These are phyloP conservation scores for Hypanus sabinus DNA, from an alignment of 2,113 vertebrate species.

Conservation along the genomic window DNA sequence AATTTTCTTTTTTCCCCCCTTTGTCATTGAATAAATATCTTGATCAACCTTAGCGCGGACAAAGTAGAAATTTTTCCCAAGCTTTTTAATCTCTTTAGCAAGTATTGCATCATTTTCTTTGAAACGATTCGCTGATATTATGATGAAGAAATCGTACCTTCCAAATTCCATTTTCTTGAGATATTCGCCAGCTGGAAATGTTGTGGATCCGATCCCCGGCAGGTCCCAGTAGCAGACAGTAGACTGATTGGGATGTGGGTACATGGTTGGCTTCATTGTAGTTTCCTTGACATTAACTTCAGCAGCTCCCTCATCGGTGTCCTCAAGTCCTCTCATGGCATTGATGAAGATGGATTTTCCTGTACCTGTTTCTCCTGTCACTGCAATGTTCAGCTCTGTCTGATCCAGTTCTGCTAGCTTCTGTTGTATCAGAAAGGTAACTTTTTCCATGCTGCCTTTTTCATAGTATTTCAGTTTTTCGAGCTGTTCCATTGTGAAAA, in stretches of 20 bases:
- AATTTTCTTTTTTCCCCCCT: background rate
- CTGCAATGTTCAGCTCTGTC: background rate
- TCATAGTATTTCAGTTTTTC: slow-evolving; percentile 52
- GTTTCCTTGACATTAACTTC: slow-evolving; percentile 43
- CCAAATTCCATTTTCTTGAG: slow-evolving; percentile 35
- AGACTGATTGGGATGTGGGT: background rate
- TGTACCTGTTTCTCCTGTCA: background rate
- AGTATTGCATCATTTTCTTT: slow-evolving; percentile 46
- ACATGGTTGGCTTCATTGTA: slow-evolving; percentile 23
- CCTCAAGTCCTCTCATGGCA: background rate
- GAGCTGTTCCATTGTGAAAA: background rate
- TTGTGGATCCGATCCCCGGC: background rate
- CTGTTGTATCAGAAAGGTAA: slow-evolving; percentile 48
- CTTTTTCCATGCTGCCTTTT: slow-evolving; percentile 51
- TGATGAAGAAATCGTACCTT: slow-evolving; percentile 55
- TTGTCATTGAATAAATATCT: slow-evolving; percentile 17
- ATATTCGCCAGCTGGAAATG: background rate
- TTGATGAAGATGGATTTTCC: slow-evolving; percentile 14
- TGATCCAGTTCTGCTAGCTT: slow-evolving; percentile 50
- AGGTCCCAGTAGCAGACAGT: background rate
- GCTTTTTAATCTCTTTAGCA: slow-evolving; percentile 44
- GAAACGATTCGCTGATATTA: slow-evolving; percentile 49
- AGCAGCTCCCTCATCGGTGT: background rate
- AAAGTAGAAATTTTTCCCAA: slow-evolving; percentile 47
- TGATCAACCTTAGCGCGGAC: slow-evolving; percentile 47